Evolutionary conservation across 2,797 vertebrate genomes (phyloP).

Genomic region (Neopelma chrysocephalum): DNA sequence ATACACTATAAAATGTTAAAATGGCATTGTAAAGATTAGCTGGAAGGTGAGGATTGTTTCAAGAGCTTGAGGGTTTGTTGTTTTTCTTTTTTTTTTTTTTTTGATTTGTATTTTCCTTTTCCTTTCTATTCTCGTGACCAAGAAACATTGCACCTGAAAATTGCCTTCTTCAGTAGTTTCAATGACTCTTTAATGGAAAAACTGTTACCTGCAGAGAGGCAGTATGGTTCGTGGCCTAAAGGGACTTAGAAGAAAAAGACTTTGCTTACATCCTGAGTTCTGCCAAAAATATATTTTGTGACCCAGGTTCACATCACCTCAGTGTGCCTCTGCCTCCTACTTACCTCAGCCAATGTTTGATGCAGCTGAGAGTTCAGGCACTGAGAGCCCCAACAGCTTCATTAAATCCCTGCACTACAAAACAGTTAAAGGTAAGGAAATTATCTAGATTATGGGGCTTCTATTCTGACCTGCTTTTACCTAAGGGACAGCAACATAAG

Average conservation of each 20-base stretch:
- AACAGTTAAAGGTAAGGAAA: neutral
- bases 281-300: neutral
- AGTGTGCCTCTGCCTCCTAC: neutral
- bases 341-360: neutral
- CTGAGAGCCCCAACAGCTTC: neutral
- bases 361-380: neutral
- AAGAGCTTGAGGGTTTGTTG: neutral
- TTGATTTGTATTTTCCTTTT: neutral
- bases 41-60: constrained; percentile 15
- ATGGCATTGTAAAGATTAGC: constrained; percentile 58
- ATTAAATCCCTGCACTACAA: neutral
- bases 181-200: neutral
- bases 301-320: neutral
- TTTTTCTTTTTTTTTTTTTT: neutral
- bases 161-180: neutral
- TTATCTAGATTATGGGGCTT: neutral
- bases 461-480: neutral
- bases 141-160: neutral
- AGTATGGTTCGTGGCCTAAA: neutral
- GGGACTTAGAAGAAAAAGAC: neutral
- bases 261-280: neutral
- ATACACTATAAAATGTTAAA: constrained; percentile 60
- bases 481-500: neutral
- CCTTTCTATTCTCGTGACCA: neutral
- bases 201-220: neutral